Evolutionary conservation across 2,797 vertebrate species (phyloP).

Genomic region (Acanthopagrus latus): DNA sequence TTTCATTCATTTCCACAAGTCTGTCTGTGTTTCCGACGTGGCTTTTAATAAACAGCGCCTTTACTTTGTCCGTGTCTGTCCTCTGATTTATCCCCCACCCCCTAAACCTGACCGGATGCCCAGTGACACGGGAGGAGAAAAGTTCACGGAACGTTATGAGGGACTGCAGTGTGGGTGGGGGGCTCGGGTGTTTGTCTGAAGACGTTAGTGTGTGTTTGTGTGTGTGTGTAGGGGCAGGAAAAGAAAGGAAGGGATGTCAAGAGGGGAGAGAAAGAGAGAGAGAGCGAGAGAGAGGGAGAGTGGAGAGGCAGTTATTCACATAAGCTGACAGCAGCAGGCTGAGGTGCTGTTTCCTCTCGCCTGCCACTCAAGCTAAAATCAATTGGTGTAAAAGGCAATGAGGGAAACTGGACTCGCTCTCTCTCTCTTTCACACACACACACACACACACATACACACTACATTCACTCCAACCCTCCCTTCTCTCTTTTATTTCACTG

Average conservation of each 20-base stretch:
- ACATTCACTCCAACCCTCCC: conserved; percentile 5
- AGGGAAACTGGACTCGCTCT: conserved; percentile 64
- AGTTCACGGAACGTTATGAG: conserved; percentile 31
- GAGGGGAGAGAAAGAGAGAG: conserved; percentile 11
- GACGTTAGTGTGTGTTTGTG: conserved; percentile 17
- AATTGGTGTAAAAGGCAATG: conserved; percentile 79
- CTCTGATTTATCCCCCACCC: conserved; percentile 12
- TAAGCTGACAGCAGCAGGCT: conserved; percentile 82
- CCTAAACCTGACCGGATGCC: background rate
- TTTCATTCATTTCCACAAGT: conserved; percentile 27
- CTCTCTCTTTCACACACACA: conserved; percentile 11
- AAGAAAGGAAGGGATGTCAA: conserved; percentile 52
- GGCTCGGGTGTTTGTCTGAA: conserved; percentile 16
- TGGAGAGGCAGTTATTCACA: conserved; percentile 77
- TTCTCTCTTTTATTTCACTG: conserved; percentile 29
- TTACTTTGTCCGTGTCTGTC: background rate
- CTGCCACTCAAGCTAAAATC: conserved; percentile 84
- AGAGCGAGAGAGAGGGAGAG: conserved; percentile 2
- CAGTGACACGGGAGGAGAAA: conserved; percentile 1
- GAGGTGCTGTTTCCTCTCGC: conserved; percentile 77
- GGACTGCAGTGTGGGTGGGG: conserved; percentile 2
- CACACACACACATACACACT: conserved; percentile 18
- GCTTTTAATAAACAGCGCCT: conserved; percentile 17
- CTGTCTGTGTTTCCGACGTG: background rate
- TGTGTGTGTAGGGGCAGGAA: conserved; percentile 11